Evolutionary conservation across 1,140 invertebrate species (phyloP).

Genomic region (Copidosoma floridanum): DNA sequence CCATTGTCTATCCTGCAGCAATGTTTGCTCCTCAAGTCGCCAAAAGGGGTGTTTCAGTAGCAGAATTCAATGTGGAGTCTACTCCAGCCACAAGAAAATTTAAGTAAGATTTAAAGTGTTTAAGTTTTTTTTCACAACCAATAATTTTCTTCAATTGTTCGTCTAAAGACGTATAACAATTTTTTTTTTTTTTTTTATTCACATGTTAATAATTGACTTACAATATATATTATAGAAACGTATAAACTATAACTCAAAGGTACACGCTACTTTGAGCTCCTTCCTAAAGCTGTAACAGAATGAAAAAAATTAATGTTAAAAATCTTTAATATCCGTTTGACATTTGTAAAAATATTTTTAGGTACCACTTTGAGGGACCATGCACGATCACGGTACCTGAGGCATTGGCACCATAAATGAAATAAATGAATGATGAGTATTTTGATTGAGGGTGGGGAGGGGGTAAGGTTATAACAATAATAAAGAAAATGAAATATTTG

Average conservation of each 20-base stretch:
- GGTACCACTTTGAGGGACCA: slow-evolving; percentile 75
- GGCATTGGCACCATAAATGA: slow-evolving; percentile 60
- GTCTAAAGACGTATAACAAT: too few species aligned
- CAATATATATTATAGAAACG: too few species aligned
- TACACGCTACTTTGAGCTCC: background rate
- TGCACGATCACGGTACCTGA: slow-evolving; percentile 71
- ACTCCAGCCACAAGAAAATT: slow-evolving; percentile 72
- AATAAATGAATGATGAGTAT: background rate
- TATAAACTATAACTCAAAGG: background rate
- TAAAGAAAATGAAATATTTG: background rate
- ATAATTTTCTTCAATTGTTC: too few species aligned
- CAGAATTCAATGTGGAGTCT: slow-evolving; percentile 85
- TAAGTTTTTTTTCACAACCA: too few species aligned
- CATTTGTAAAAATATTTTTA: slow-evolving; percentile 40
- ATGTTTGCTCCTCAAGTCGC: slow-evolving; percentile 84
- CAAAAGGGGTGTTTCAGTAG: slow-evolving; percentile 74
- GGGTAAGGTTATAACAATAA: background rate
- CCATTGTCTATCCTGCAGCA: slow-evolving; percentile 89
- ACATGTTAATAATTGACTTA: too few species aligned
- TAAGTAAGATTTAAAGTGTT: too few species aligned
- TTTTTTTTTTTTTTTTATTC: too few species aligned
- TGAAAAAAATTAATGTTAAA: too few species aligned
- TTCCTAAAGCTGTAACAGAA: slow-evolving; percentile 23
- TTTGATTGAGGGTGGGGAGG: background rate
- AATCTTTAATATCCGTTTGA: slow-evolving; percentile 3